Evolutionary conservation across 2,797 vertebrate genomes (phyloP).

Genomic region (Rhinophrynus dorsalis): DNA sequence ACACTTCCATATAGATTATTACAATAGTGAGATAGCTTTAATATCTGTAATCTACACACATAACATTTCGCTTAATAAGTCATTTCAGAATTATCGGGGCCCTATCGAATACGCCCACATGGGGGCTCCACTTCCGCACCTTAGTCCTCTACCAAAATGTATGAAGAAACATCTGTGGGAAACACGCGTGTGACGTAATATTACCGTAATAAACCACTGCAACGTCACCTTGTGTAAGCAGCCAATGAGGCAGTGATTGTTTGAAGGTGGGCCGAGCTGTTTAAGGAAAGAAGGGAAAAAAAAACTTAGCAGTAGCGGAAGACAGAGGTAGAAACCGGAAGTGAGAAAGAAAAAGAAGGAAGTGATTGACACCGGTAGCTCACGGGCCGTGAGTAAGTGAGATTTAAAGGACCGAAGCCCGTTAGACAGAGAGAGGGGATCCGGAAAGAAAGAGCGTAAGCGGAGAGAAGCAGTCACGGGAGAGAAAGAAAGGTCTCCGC

Average conservation of each 20-base stretch:
- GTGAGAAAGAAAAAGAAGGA: constrained; percentile 29
- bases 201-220: background rate
- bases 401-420: background rate
- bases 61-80: no score
- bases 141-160: no score
- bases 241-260: background rate
- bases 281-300: background rate
- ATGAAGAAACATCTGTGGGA: background rate
- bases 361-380: constrained; percentile 39
- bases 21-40: no score
- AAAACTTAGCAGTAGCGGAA: constrained; percentile 18
- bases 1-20: no score
- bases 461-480: background rate
- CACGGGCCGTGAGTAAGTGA: background rate
- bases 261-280: background rate
- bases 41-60: no score
- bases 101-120: no score
- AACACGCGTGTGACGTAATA: background rate
- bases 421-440: background rate
- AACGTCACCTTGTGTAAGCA: background rate
- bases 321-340: constrained; percentile 35
- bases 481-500: background rate
- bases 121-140: no score
- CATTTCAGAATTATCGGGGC: no score
- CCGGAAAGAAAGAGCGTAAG: no score